Base-by-base conservation (phyloP, 2,797 vertebrate genomes). In the Tokudaia muenninki region DNA sequence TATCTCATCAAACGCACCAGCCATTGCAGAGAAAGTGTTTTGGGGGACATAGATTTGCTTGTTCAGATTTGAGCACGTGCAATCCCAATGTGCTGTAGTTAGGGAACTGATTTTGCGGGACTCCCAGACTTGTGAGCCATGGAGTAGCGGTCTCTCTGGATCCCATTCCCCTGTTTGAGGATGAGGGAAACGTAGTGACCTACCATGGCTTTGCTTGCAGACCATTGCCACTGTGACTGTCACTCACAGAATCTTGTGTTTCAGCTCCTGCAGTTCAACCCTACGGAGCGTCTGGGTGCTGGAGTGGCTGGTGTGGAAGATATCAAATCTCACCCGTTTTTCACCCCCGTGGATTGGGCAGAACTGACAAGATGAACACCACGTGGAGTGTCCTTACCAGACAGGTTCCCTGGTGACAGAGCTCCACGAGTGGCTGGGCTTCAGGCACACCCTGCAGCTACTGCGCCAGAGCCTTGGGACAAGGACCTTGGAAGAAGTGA, bases 261-360 rank as follows among this genome's bases (percentile, higher is more conserved):
- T 94, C 97, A 99, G 99, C 98, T 99, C 97, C 99, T 99, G 97
- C 99, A 99, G 99, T 99, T 99, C 98, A 99, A 99, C 98, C 99
- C 99, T 17, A 97, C 98, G 89, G 99, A 99, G 97, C 98, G 99
- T 94, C 99, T 99, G 96, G 99, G 99, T 65, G 99, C 99, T 31
- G 99, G 99, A 2, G 99, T 99, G 63, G 99, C 99, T 74, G 99
- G 99, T 50, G 99, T 99, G 83, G 99, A 99, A 97, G 99, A 99
- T 95, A 99, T 99, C 98, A 99, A 99, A 98, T 99, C 99, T 91
- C 99, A 99, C 97, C 99, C 99, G 1, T 99, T 99, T 98, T 99
- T 99, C 97, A 98, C 98, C 96, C 98, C 97, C 74, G 99, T 99
- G 98, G 98, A 99, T 97, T 99, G 99, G 99, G 98, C 99, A 92